These are phyloP conservation scores for Podarcis cretensis DNA, from an alignment of 2,113 vertebrate species.

Conservation along the genomic window DNA sequence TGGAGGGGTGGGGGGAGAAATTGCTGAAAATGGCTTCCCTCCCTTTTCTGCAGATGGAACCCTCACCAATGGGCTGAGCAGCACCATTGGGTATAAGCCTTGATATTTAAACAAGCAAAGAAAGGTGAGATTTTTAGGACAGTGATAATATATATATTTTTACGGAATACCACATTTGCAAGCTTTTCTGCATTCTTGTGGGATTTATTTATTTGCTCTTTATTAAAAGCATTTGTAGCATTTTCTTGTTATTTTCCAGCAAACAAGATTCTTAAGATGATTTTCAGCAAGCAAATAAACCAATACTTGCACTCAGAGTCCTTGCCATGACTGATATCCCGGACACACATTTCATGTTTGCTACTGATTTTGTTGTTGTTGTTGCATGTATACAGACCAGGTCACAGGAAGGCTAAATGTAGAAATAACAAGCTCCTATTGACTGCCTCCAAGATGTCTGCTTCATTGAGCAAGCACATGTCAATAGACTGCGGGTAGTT, in stretches of 20 bases:
- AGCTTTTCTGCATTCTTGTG: not conserved
- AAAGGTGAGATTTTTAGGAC: not conserved
- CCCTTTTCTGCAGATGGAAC: too few relatives aligned
- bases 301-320: not conserved
- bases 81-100: too few relatives aligned
- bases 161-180: not conserved
- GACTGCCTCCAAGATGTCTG: slow-evolving; percentile 20
- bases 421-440: slow-evolving; percentile 38
- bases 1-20: too few relatives aligned
- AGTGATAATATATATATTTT: not conserved
- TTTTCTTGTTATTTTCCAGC: not conserved
- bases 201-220: not conserved
- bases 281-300: not conserved
- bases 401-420: slow-evolving; percentile 1
- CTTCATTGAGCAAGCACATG: slow-evolving; percentile 32
- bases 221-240: not conserved
- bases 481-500: slow-evolving; percentile 2
- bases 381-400: not conserved
- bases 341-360: slow-evolving; percentile 31
- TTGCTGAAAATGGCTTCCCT: too few relatives aligned
- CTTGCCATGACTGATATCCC: slow-evolving; percentile 30
- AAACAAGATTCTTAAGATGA: not conserved
- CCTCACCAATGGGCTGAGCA: too few relatives aligned
- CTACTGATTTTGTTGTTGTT: slow-evolving; percentile 1
- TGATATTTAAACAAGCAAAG: not conserved